These are phyloP conservation scores for Onychostruthus taczanowskii DNA, from an alignment of 2,113 vertebrate species.

Conservation along the genomic window DNA sequence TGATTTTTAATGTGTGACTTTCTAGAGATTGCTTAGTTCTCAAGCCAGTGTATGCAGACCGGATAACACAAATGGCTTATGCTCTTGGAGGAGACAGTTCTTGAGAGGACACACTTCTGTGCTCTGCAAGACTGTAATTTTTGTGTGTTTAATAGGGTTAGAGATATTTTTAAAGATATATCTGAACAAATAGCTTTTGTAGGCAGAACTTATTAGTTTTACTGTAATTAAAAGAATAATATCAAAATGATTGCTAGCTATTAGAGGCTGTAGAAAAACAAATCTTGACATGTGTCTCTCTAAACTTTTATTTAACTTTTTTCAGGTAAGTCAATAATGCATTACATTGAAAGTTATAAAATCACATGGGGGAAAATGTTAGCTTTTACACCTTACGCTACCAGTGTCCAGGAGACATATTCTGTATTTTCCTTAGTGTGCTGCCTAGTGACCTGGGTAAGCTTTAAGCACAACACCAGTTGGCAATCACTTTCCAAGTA, in stretches of 20 bases:
- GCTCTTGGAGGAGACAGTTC: background rate
- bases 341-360: slow-evolving; percentile 20
- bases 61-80: background rate
- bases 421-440: background rate
- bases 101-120: background rate
- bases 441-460: background rate
- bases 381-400: background rate
- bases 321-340: background rate
- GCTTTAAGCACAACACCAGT: background rate
- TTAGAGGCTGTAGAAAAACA: background rate
- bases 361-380: background rate
- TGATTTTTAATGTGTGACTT: background rate
- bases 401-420: slow-evolving; percentile 21
- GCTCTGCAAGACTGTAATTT: background rate
- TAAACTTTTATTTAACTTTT: background rate
- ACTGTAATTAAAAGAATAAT: background rate
- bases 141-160: background rate
- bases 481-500: background rate
- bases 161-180: background rate
- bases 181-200: background rate
- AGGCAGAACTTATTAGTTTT: background rate
- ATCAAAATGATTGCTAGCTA: background rate
- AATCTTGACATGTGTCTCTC: background rate
- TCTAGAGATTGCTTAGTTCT: background rate
- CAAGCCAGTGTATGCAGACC: background rate